Base-by-base conservation (phyloP, 30 jellyfish, hydroid and myxozoan genomes). In the Clytia hemisphaerica region DNA sequence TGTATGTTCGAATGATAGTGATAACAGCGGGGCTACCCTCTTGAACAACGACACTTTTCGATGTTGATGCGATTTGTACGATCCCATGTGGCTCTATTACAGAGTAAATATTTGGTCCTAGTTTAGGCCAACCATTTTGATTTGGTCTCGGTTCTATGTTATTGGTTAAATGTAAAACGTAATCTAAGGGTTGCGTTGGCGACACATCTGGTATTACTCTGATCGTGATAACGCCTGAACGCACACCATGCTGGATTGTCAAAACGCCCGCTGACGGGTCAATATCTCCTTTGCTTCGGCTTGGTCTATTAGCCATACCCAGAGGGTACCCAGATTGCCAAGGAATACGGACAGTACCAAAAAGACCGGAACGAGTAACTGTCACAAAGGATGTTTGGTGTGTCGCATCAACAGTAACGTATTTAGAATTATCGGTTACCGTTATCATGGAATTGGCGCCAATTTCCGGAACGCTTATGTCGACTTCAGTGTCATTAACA, bases 71-170 rank as follows among this genome's bases (percentile, higher is more conserved):
- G 33, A 88, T 72, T 54, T 76, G 91, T 2, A 88, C 73, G 22
- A 88, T 50, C 10, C 97, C 97, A 76, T 88, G 97, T 10, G 93
- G 93, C 31, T 88, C 97, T 10, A 82, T 79, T 2, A 88, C 71
- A 0, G 97, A 71, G 6, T 67, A 44, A 26, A 22, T 67, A 14
- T 82, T 31, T 7, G 65, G 6, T 4, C 94, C 94, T 6, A 88
- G 49, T 62, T 30, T 76, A 2, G 89, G 84, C 83, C 86, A 59
- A 4, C 83, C 94, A 1, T 67, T 61, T 46, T 68, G 82, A 16
- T 79, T 80, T n/a, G 35, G 72, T 33, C 74, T 67, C 36, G 94
- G 92, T 50, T 76, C 33, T 2, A 74, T 18, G 57, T 58, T 61
- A 19, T 26, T 42, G 2, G 1, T 57, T 9, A 58, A 74, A 74